These are phyloP conservation scores for Haliaeetus leucogaster DNA, from an alignment of 2,113 vertebrate species.

Conservation along the genomic window DNA sequence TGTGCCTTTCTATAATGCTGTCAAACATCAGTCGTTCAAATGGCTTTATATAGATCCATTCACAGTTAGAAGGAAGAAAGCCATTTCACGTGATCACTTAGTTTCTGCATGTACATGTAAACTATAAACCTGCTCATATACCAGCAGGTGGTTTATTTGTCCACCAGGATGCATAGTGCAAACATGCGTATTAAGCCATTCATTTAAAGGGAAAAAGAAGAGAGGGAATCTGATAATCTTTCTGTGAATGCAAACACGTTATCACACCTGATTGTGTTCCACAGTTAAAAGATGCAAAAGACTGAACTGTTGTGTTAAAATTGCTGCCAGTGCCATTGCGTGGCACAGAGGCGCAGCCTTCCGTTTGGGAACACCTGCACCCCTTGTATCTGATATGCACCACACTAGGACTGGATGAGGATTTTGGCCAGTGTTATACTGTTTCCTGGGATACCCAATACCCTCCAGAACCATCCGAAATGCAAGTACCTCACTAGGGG, in stretches of 20 bases:
- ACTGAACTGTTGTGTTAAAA: background rate
- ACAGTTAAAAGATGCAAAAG: background rate
- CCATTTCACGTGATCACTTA: background rate
- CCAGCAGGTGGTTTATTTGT: background rate
- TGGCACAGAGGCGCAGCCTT: background rate
- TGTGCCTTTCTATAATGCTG: background rate
- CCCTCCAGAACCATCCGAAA: background rate
- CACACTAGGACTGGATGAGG: background rate
- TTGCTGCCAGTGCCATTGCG: background rate
- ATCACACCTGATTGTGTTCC: background rate
- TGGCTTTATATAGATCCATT: background rate
- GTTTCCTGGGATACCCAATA: background rate
- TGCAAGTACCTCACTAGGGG: background rate
- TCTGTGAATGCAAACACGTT: background rate
- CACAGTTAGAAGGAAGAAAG: background rate
- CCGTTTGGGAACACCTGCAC: background rate
- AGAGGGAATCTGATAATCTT: background rate
- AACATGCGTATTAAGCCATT: background rate
- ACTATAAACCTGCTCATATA: background rate
- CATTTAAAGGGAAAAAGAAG: background rate
- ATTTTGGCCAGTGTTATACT: background rate
- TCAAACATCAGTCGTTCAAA: background rate
- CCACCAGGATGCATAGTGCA: background rate
- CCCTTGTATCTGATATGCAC: background rate
- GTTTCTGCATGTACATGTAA: background rate